Conservation (phyloP, 2,888 invertebrate species). For the Sialis fuliginosa region DNA sequence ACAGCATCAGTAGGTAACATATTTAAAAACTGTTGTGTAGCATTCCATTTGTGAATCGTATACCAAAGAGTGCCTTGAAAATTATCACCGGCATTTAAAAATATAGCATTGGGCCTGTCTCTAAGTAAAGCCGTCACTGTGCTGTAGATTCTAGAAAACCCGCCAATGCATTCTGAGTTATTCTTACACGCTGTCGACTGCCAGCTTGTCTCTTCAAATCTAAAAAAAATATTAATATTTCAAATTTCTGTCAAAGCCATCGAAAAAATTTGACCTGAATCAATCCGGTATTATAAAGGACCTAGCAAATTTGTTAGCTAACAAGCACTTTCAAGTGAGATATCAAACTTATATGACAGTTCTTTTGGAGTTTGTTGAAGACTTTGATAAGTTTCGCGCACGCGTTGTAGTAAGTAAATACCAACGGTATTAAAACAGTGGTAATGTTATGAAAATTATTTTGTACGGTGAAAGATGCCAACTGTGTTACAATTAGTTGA, state of each 20-base stretch:
- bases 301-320: no score
- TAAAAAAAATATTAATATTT: slow-evolving; percentile 16
- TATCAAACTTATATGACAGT: no score
- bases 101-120: slow-evolving; percentile 32
- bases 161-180: slow-evolving; percentile 41
- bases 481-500: no score
- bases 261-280: no score
- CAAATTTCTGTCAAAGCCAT: background rate
- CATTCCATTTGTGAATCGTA: slow-evolving; percentile 52
- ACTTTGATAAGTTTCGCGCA: no score
- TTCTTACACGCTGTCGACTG: slow-evolving; percentile 34
- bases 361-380: no score
- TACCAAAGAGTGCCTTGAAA: slow-evolving; percentile 81
- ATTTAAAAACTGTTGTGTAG: slow-evolving; percentile 59
- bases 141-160: slow-evolving; percentile 45
- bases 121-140: slow-evolving; percentile 29
- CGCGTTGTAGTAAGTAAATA: no score
- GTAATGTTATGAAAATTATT: no score
- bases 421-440: no score
- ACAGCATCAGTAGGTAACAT: slow-evolving; percentile 57
- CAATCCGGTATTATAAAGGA: no score
- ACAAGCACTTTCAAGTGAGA: no score
- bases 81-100: slow-evolving; percentile 69
- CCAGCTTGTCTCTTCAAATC: slow-evolving; percentile 34
- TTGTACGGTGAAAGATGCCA: no score